These are phyloP conservation scores for Teleogryllus occipitalis DNA, from an alignment of 1,140 invertebrate genomes.

Conservation along the genomic window DNA sequence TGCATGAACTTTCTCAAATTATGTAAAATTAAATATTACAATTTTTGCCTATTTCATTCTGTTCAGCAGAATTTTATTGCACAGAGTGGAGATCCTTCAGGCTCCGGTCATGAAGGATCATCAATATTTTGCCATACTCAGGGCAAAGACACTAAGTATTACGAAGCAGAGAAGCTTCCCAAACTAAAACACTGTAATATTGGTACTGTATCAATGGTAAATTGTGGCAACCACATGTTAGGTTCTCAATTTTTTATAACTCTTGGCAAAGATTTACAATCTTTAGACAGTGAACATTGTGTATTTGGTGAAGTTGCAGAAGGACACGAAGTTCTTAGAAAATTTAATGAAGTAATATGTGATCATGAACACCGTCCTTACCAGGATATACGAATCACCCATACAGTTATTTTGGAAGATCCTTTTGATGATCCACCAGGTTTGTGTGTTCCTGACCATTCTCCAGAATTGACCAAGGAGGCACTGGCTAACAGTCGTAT, in stretches of 20 bases:
- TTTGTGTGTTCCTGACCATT: slow-evolving; percentile 67
- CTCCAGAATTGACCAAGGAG: slow-evolving; percentile 80
- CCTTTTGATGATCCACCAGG: slow-evolving; percentile 84
- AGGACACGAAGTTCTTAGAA: slow-evolving; percentile 78
- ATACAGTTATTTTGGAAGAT: slow-evolving; percentile 94
- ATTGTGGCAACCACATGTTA: slow-evolving; percentile 85
- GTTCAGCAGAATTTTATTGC: slow-evolving; percentile 92
- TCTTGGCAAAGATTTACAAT: slow-evolving; percentile 77
- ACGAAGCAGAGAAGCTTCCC: slow-evolving; percentile 84
- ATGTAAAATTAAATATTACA: slow-evolving; percentile 98
- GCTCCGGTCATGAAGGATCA: slow-evolving; percentile 82
- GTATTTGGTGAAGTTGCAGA: slow-evolving; percentile 95
- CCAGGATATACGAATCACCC: slow-evolving; percentile 93
- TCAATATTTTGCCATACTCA: slow-evolving; percentile 74
- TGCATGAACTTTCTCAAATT: slow-evolving; percentile 95
- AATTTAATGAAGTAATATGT: slow-evolving; percentile 90
- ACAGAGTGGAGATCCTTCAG: slow-evolving; percentile 95
- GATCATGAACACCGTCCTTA: slow-evolving; percentile 87
- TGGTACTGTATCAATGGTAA: slow-evolving; percentile 92
- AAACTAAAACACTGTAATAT: slow-evolving; percentile 80
- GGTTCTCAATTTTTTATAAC: slow-evolving; percentile 98
- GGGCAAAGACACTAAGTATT: slow-evolving; percentile 82
- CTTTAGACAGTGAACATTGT: slow-evolving; percentile 87
- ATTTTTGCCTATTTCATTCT: slow-evolving; percentile 88
- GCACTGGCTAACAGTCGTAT: slow-evolving; percentile 74